Evolutionary conservation across 2,888 invertebrate genomes (phyloP).

Genomic region (Rotaria socialis): DNA sequence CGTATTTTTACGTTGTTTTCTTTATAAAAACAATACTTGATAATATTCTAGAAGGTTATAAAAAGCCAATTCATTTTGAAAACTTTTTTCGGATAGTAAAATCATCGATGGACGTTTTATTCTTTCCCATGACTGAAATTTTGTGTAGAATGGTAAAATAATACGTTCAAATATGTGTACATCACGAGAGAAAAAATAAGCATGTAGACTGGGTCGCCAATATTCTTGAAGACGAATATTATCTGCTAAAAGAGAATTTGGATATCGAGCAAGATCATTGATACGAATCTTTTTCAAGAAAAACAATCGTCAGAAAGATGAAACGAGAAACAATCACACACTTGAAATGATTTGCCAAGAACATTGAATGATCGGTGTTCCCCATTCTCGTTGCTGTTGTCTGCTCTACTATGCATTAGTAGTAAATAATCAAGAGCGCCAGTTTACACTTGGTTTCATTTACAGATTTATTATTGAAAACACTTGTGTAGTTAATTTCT

Average conservation of each 20-base stretch:
- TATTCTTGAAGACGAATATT: background rate
- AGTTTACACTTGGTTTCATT: background rate
- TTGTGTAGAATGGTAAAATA: background rate
- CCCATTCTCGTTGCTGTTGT: background rate
- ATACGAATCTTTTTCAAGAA: background rate
- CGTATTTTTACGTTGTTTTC: too few relatives aligned
- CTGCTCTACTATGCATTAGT: background rate
- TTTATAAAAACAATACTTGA: background rate
- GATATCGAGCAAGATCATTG: background rate
- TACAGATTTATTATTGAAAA: too few relatives aligned
- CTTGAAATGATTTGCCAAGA: background rate
- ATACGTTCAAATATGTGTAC: background rate
- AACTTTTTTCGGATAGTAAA: background rate
- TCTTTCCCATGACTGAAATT: background rate
- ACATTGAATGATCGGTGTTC: background rate
- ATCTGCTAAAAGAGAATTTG: background rate
- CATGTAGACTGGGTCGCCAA: background rate
- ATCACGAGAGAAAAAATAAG: constrained; percentile 3
- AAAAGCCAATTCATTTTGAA: constrained; percentile 7
- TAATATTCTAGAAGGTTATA: background rate
- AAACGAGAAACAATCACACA: background rate
- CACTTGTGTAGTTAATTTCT: background rate
- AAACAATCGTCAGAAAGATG: background rate
- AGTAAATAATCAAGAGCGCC: background rate
- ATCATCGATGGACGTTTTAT: background rate